phyloP scores from a whole-genome alignment of 2,797 vertebrate species.

The Sebastes umbrosus region DNA sequence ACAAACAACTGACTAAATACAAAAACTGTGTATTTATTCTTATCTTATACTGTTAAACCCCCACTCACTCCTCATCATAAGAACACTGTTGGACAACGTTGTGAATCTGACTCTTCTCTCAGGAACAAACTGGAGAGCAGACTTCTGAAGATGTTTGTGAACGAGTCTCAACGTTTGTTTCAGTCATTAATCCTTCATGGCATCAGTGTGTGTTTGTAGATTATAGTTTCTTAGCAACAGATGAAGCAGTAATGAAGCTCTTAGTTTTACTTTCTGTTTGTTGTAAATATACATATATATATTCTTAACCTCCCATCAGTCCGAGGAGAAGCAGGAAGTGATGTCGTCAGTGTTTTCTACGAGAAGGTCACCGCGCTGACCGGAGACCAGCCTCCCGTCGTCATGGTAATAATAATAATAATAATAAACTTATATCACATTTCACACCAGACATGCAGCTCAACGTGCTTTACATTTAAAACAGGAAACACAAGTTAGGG shows the following conservation, averaged over 20 bases:
- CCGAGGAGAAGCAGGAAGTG: slow-evolving; percentile 82
- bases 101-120: too few relatives aligned
- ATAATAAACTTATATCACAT: neutral
- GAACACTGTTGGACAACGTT: too few relatives aligned
- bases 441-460: too few relatives aligned
- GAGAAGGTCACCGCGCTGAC: slow-evolving; percentile 86
- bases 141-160: too few relatives aligned
- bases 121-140: too few relatives aligned
- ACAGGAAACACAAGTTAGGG: too few relatives aligned
- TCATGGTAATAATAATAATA: slow-evolving; percentile 80
- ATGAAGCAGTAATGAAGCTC: neutral
- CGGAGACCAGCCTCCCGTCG: slow-evolving; percentile 88
- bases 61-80: too few relatives aligned
- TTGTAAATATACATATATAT: neutral
- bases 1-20: neutral
- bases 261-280: neutral
- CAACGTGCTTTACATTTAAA: too few relatives aligned
- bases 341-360: slow-evolving; percentile 83
- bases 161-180: too few relatives aligned
- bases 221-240: neutral
- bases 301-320: slow-evolving; percentile 69
- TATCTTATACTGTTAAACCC: too few relatives aligned
- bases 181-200: too few relatives aligned
- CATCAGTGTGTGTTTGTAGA: neutral
- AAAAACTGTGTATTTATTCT: too few relatives aligned